Conservation (phyloP, 2,888 invertebrate genomes). For the Drosophila kambysellisi region DNA sequence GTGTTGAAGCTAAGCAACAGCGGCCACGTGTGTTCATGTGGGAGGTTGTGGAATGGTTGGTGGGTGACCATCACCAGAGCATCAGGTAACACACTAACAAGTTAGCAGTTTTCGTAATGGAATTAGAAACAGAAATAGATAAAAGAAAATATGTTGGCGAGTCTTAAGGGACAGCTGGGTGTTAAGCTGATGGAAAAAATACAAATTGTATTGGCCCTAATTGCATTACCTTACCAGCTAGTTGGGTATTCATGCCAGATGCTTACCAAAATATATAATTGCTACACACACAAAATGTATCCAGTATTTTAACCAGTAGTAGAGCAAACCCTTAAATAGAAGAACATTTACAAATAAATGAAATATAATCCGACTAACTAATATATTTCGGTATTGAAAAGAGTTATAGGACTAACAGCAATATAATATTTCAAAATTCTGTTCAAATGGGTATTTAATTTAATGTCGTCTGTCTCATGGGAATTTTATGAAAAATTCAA, state of each 20-base stretch:
- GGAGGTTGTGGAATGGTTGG: background rate
- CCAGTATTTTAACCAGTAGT: background rate
- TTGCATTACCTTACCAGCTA: constrained; percentile 58
- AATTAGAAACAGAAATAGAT: constrained; percentile 50
- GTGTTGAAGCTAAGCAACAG: constrained; percentile 23
- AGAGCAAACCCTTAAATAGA: background rate
- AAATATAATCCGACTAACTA: background rate
- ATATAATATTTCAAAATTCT: no score
- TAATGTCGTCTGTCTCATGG: background rate
- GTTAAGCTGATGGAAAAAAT: constrained; percentile 49
- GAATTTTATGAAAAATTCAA: background rate
- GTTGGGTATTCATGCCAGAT: constrained; percentile 43
- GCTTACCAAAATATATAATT: constrained; percentile 27
- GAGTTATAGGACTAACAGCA: background rate
- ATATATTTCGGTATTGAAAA: background rate
- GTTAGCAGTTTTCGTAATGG: constrained; percentile 57
- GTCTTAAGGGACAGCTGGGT: constrained; percentile 33
- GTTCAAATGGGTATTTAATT: background rate
- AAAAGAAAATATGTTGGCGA: constrained; percentile 18
- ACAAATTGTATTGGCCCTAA: constrained; percentile 70
- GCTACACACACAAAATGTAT: background rate
- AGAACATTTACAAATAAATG: background rate
- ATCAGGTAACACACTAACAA: constrained; percentile 46
- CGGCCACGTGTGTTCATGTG: constrained; percentile 15
- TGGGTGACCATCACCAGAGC: constrained; percentile 3